Base-by-base conservation (phyloP, 2,113 vertebrate species). In the Myrmophylax atrothorax region DNA sequence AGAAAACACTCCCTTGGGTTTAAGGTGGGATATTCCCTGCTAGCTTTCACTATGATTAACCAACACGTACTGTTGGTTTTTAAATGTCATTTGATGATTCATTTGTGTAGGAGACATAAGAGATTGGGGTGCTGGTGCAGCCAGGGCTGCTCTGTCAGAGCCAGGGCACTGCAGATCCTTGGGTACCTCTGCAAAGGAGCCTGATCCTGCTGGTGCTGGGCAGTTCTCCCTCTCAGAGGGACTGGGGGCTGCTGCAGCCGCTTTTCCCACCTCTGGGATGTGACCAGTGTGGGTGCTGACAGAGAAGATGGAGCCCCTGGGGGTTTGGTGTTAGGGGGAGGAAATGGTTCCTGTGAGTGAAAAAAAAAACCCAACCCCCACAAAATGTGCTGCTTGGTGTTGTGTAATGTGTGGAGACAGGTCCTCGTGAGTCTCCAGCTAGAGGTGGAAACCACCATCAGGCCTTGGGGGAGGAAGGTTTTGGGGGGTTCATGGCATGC, bases 61-160 rank as follows among this genome's bases (percentile, higher is more conserved):
- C 3, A 3, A 24, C 93, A 56, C 53, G 25, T 87, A 40, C 38
- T 86, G 94, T 84, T 93, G 91, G 62, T 8, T 94, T 84, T 80
- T 23, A 93, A 96, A 92, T 93, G 91, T 94, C 92, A 64, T 38
- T 75, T n/a, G 92, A 35, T 97, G 95, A 96, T 93, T 93, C 95
- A 94, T 93, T 59, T 53, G 86, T 95, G 95, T 9, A 87, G 95
- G 88, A 87, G 87, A 90, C 47, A 50, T 46, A n/a, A 23, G 72
- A 84, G 77, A 87, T 52, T 1, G 3, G 2, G 53, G 80, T 42
- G 84, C 49, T 59, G 14, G 38, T 78, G 69, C 55, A 15, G 28
- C 18, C 7, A 59, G 85, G 5, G 20, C 79, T 81, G 95, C 67
- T 76, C 50, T n/a, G 12, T 14, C 29, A 6, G 70, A 89, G 87